Conservation (phyloP, 2,888 invertebrate genomes). For the Tridacna crocea region DNA sequence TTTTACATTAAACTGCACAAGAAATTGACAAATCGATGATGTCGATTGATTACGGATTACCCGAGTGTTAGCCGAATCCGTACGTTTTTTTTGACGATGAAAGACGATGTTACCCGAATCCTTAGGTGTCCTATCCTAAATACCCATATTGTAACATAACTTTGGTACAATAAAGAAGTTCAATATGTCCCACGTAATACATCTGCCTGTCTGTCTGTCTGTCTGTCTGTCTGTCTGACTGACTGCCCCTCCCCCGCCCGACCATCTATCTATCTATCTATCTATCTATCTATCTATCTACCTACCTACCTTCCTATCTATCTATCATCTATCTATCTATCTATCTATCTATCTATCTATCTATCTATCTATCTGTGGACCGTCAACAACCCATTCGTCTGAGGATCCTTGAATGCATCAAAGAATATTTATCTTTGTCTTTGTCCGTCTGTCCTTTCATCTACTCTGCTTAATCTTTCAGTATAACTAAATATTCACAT, state of each 20-base stretch:
- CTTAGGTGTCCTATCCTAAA: too few species aligned
- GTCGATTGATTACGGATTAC: too few species aligned
- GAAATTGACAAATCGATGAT: too few species aligned
- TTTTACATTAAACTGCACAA: too few species aligned
- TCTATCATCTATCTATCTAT: not conserved
- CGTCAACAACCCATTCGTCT: not conserved
- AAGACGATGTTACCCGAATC: too few species aligned
- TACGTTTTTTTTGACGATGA: too few species aligned
- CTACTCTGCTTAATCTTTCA: not conserved
- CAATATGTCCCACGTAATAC: too few species aligned
- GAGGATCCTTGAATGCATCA: not conserved
- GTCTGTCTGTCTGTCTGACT: not conserved
- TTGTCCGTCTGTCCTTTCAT: not conserved
- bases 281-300: constrained; percentile 2
- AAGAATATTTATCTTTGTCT: not conserved
- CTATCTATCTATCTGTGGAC: not conserved
- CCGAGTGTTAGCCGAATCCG: too few species aligned
- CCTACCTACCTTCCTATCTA: not conserved
- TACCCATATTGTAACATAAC: too few species aligned
- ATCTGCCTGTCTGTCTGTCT: not conserved
- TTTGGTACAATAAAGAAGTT: too few species aligned
- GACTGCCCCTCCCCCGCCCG: not conserved
- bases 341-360: not conserved
- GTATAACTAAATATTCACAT: too few species aligned
- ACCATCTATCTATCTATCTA: not conserved